A percentile compares a stretch with the other conserved stretches of the same genome.
Evolutionary conservation across 1,140 invertebrate species (phyloP).

Genomic region (Lasaia peninsularis): DNA sequence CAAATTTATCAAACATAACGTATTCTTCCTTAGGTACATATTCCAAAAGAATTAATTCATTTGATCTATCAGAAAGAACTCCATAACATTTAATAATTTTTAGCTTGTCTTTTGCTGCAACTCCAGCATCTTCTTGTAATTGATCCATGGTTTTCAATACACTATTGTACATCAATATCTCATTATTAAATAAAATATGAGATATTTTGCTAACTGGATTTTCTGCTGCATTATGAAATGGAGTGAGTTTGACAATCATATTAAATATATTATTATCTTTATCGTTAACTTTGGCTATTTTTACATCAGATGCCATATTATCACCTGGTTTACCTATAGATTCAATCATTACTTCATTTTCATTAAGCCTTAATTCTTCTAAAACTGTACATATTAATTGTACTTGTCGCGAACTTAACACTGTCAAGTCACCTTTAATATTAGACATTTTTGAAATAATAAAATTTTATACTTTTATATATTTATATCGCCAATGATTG

Average conservation of each 20-base stretch:
- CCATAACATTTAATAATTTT: background rate
- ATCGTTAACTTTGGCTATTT: background rate
- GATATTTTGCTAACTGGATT: background rate
- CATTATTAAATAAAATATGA: slow-evolving; percentile 7
- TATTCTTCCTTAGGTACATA: slow-evolving; percentile 70
- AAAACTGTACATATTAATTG: background rate
- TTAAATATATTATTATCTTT: background rate
- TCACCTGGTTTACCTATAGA: background rate
- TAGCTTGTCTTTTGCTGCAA: background rate
- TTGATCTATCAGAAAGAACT: background rate
- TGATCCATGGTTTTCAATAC: slow-evolving; percentile 28
- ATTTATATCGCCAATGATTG: too few relatives aligned
- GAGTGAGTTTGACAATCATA: background rate
- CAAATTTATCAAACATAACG: slow-evolving; percentile 59
- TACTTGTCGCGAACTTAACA: too few relatives aligned
- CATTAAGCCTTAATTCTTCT: background rate
- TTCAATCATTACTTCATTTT: background rate
- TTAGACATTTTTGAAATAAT: too few relatives aligned
- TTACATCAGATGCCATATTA: background rate
- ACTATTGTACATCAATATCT: slow-evolving; percentile 1
- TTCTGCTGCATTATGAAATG: background rate
- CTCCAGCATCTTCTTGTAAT: background rate
- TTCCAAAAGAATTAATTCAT: slow-evolving; percentile 46
- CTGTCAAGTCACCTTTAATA: too few relatives aligned
- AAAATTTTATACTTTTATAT: too few relatives aligned